Evolutionary conservation across 1,140 invertebrate genomes (phyloP).

Genomic region (Goniozus legneri): DNA sequence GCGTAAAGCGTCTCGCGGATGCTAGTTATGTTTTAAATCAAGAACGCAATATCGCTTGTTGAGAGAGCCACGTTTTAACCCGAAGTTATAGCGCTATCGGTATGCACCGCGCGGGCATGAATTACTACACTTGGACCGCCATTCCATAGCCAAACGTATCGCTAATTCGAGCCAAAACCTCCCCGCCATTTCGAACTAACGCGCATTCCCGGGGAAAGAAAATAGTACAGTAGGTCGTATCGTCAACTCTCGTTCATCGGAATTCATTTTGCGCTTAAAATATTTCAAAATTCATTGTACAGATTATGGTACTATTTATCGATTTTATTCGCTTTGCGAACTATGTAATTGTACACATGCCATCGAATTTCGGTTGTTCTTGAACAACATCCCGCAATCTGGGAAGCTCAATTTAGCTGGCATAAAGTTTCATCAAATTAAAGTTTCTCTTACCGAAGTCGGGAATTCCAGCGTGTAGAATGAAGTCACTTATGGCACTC

Average conservation of each 20-base stretch:
- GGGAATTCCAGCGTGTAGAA: not conserved
- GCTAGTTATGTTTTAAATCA: constrained; percentile 19
- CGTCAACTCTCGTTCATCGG: constrained; percentile 3
- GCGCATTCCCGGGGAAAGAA: too few species aligned
- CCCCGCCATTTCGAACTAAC: too few species aligned
- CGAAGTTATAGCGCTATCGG: constrained; percentile 19
- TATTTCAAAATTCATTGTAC: constrained; percentile 2
- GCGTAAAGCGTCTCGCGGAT: constrained; percentile 19
- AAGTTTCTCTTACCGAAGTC: constrained; percentile 20
- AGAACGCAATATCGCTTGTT: constrained; percentile 19
- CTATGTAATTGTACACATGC: constrained; percentile 2
- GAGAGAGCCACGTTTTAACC: constrained; percentile 2
- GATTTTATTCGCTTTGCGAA: constrained; percentile 15
- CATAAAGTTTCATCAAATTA: constrained; percentile 22
- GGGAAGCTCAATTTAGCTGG: constrained; percentile 1
- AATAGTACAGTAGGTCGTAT: constrained; percentile 9
- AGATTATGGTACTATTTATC: constrained; percentile 8
- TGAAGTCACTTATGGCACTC: constrained; percentile 15
- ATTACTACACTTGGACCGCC: constrained; percentile 11
- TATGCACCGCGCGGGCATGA: constrained; percentile 8
- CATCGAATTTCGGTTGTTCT: constrained; percentile 11
- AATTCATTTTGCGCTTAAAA: constrained; percentile 14
- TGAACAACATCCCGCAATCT: constrained; percentile 11
- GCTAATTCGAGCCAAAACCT: constrained; percentile 10
- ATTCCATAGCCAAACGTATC: constrained; percentile 15